phyloP scores from a whole-genome alignment of 2,888 invertebrate genomes.

The Epistrophella euchroma region DNA sequence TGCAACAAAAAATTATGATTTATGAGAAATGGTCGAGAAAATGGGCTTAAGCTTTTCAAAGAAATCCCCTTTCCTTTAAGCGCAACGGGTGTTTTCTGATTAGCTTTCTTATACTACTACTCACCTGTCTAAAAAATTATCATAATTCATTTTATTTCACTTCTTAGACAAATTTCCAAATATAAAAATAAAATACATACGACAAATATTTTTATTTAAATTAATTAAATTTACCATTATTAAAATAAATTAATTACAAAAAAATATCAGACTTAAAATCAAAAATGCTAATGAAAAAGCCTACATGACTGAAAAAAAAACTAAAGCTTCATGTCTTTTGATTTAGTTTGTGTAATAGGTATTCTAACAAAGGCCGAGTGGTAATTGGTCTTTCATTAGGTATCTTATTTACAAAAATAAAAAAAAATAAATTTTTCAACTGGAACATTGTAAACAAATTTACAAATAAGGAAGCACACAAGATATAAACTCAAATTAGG shows the following conservation, averaged over 20 bases:
- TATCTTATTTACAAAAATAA: slow-evolving; percentile 36
- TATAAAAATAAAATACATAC: no score
- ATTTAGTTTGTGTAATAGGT: not conserved
- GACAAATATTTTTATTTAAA: no score
- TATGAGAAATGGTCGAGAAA: no score
- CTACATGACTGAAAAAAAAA: not conserved
- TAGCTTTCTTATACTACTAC: no score
- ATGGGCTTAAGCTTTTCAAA: no score
- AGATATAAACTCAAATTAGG: slow-evolving; percentile 52
- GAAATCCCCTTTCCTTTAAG: no score
- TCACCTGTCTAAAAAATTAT: no score
- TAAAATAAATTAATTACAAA: not conserved
- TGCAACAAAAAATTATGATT: no score
- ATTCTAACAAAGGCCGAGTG: slow-evolving; percentile 1
- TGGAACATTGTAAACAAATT: slow-evolving; percentile 55
- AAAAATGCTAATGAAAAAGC: not conserved
- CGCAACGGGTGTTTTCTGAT: no score
- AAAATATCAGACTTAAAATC: not conserved
- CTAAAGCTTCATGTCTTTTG: not conserved
- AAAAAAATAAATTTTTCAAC: slow-evolving; percentile 46
- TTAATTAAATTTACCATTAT: no score
- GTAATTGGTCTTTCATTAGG: not conserved
- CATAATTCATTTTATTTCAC: no score
- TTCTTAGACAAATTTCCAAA: no score
- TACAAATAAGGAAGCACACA: slow-evolving; percentile 70